Percentiles rank a stretch among this genome's conserved stretches.
These are phyloP conservation scores for Bradypodion pumilum DNA, from an alignment of 2,797 vertebrate species.

Conservation along the genomic window DNA sequence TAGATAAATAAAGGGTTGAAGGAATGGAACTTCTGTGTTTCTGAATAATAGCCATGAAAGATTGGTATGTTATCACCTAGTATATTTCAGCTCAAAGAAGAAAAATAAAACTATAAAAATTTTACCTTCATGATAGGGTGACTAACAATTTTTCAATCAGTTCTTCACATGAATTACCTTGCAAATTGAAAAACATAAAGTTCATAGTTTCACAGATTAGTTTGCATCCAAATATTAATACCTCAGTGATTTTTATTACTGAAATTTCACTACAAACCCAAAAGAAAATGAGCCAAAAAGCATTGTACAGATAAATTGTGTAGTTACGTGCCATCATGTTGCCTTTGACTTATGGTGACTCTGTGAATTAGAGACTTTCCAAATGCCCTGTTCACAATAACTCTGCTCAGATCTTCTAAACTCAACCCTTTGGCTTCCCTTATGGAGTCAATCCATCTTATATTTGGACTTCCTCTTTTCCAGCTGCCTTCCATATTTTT, in stretches of 20 bases:
- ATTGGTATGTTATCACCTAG: slow-evolving; percentile 14
- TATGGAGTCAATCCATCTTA: too few species aligned
- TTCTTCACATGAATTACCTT: background rate
- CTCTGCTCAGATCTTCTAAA: too few species aligned
- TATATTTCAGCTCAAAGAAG: slow-evolving; percentile 29
- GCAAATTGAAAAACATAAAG: background rate
- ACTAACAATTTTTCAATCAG: background rate
- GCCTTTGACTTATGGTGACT: too few species aligned
- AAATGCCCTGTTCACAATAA: too few species aligned
- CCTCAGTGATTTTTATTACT: slow-evolving; percentile 33
- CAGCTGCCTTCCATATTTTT: too few species aligned
- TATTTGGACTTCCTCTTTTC: too few species aligned
- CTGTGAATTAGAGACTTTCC: too few species aligned
- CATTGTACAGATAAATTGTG: slow-evolving; percentile 8
- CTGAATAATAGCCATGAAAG: slow-evolving; percentile 33
- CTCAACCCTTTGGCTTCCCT: too few species aligned
- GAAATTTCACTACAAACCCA: slow-evolving; percentile 23
- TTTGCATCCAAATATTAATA: background rate
- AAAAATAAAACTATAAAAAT: background rate
- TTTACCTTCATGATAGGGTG: background rate
- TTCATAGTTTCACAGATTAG: slow-evolving; percentile 6
- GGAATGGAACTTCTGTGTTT: slow-evolving; percentile 35
- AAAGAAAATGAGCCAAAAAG: background rate
- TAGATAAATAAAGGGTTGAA: background rate
- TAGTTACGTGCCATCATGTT: too few species aligned